Evolutionary conservation across 1,140 invertebrate species (phyloP), one percentile per base, ranked within the genome.

Genomic region (Micrasema minimum): DNA sequence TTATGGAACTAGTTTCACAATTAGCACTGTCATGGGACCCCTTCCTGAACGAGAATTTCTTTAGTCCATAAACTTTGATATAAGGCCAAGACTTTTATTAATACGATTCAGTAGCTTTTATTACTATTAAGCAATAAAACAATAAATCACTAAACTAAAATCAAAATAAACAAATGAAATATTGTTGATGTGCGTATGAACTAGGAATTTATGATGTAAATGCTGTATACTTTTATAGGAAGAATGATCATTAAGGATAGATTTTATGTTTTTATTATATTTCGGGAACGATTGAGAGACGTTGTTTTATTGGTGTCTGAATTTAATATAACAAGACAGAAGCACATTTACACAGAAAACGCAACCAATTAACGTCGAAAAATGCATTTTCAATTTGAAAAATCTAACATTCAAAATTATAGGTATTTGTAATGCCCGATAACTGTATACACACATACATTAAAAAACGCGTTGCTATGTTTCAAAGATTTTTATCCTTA

Each of bases 1-100:
- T 2, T 31, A 31, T 31, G 11, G 11, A 73, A 73, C 72, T 31
- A 50, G 72, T 73, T 73, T 69, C 31, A 64, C 72, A 73, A 73
- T 73, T 73, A 73, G 48, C 72, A 59, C 50, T 46, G 64, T 38
- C 50, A 26, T 57, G 16, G 26, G 11, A 43, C 26, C 26, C 35
- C 12, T 16, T 26, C 59, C 20, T 6, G 16, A 37, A 22, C n/a
- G 1, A 16, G 18, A 20, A 1, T 20, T 12, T 51, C 22, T 20
- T 16, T 37, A 16, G 50, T 14, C 35, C 20, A 38, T 38, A 53
- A 53, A 38, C 12, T 51, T 43, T 12, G 45, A 23, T 31, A 66
- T 66, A 66, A 66, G 35, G 26, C 37, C 7, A 31, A 0, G 18
- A 50, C 37, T 45, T 64, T 48, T 66, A 50, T 18, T 66, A 50